A percentile compares a stretch with the other conserved stretches of the same genome.
Conservation (phyloP, 2,888 invertebrate genomes). For the Lottia gigantea region DNA sequence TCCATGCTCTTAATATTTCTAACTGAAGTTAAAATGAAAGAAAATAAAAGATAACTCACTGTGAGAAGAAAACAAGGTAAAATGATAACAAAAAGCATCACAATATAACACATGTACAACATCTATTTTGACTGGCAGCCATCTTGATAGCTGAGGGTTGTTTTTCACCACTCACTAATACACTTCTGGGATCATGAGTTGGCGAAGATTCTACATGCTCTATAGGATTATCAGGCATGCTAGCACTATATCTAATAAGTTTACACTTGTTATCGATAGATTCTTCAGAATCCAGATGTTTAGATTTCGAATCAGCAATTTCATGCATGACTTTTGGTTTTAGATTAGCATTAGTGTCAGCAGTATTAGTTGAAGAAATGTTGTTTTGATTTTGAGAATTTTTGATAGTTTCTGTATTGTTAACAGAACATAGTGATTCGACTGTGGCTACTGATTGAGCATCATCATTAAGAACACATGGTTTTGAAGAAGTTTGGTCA, state of each 20-base stretch:
- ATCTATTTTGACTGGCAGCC: neutral
- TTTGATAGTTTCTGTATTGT: conserved; percentile 1
- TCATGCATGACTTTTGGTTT: conserved; percentile 3
- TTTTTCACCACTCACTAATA: neutral
- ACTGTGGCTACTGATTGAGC: too few relatives aligned
- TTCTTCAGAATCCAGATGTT: neutral
- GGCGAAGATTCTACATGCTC: conserved; percentile 3
- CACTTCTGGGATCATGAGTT: neutral
- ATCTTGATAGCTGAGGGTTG: neutral
- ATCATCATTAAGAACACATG: too few relatives aligned
- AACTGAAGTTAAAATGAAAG: conserved; percentile 4
- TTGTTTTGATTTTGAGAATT: conserved; percentile 9
- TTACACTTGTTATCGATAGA: neutral
- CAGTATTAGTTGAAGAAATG: neutral
- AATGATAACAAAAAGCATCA: neutral
- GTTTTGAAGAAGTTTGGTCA: neutral
- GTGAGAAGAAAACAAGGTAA: conserved; percentile 11
- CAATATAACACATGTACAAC: conserved; percentile 16
- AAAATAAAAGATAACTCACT: conserved; percentile 20
- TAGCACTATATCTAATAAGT: conserved; percentile 5
- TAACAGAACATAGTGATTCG: neutral
- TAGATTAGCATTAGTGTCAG: neutral
- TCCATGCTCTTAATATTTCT: too few relatives aligned
- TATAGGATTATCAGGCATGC: too few relatives aligned
- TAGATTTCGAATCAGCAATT: neutral